Conservation (phyloP, 1,140 invertebrate genomes). For the Oreohelix idahoensis region DNA sequence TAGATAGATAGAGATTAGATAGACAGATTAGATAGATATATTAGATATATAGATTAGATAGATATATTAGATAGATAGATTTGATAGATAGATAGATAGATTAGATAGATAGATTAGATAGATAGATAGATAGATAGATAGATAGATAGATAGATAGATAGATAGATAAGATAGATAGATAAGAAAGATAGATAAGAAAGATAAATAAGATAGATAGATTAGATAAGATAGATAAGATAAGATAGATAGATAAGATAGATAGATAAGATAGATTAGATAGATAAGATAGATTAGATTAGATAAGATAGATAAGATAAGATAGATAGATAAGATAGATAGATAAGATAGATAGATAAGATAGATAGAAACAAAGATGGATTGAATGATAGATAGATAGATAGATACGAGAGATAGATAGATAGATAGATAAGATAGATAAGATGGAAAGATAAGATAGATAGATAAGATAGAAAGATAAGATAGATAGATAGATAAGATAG, state of each 20-base stretch:
- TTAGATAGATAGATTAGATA: neutral
- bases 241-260: neutral
- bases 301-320: too few relatives aligned
- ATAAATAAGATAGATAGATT: neutral
- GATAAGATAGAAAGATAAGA: neutral
- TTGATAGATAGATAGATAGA: neutral
- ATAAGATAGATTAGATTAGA: neutral
- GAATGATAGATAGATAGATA: neutral
- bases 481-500: slow-evolving; percentile 1
- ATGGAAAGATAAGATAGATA: neutral
- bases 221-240: neutral
- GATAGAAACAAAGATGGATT: neutral
- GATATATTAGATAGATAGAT: neutral
- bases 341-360: too few relatives aligned
- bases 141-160: neutral
- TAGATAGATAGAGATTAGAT: neutral
- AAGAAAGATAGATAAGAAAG: neutral
- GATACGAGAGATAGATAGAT: neutral
- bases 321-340: neutral
- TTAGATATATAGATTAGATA: neutral
- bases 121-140: neutral
- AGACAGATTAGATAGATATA: neutral
- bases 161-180: neutral
- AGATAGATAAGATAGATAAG: neutral
- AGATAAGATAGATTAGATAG: neutral